Base-by-base conservation (phyloP, 2,888 invertebrate species). In the Pilophorus perplexus region DNA sequence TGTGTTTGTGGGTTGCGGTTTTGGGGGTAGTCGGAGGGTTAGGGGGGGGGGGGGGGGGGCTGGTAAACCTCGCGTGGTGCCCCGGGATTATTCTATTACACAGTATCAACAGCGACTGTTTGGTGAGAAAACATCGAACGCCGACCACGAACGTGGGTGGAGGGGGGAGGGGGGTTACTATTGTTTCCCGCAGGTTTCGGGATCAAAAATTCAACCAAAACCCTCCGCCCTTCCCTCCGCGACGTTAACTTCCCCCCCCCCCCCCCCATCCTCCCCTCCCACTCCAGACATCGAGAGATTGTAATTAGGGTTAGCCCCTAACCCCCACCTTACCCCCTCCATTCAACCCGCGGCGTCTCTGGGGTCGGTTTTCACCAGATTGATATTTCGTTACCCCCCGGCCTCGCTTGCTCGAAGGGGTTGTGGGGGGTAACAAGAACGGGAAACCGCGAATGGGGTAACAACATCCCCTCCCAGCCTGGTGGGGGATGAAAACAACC, bases 71-170 rank as follows among this genome's bases (percentile, higher is more conserved):
- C 71, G 72, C 72, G n/a, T 8, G 23, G 52, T 46, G 40, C 73
- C 79, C 78, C 79, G 80, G 83, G 83, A 84, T 84, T 84, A 84
- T 84, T 84, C 83, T 84, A 84, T 84, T 84, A 84, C 83, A 80
- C 80, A 80, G 82, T 82, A 83, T 83, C 83, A 83, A 83, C 83
- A 83, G 82, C 78, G 44, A 54, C 62, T 62, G 62, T 62, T 62
- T 62, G 62, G 48, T 62, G 46, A 62, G 62, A 62, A 62, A 62
- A 62, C 62, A 62, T 62, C 62, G 62, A n/a, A n/a, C n/a, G n/a
- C n/a, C n/a, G n/a, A n/a, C n/a, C n/a, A n/a, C n/a, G n/a, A n/a
- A n/a, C n/a, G n/a, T n/a, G n/a, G n/a, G n/a, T n/a, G n/a, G n/a
- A n/a, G n/a, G n/a, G n/a, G n/a, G n/a, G n/a, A n/a, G n/a, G n/a